Percentiles rank a stretch among this genome's conserved stretches.
phyloP scores from a whole-genome alignment of 2,797 vertebrate genomes.

The Poeciliopsis paucimaculata region DNA sequence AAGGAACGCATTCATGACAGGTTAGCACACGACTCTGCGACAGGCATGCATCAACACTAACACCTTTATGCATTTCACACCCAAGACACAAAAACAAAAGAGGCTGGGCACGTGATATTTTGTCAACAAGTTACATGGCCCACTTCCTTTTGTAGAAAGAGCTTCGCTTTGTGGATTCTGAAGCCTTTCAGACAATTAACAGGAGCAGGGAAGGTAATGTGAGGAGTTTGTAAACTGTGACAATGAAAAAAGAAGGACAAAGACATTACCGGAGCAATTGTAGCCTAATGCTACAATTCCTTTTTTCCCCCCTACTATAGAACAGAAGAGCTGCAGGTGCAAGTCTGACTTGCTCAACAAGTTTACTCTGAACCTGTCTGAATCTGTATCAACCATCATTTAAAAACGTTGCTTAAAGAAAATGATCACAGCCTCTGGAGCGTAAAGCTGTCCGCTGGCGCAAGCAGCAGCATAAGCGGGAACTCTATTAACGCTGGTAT shows the following conservation, averaged over 20 bases:
- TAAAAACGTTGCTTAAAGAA: background rate
- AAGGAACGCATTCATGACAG: constrained; percentile 6
- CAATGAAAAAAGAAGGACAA: constrained; percentile 10
- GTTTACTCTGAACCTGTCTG: constrained; percentile 45
- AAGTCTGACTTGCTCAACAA: constrained; percentile 43
- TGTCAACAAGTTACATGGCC: constrained; percentile 3
- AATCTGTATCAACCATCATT: background rate
- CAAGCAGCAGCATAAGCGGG: background rate
- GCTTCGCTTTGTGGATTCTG: background rate
- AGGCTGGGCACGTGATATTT: constrained; percentile 10
- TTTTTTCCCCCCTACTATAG: background rate
- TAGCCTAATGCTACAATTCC: background rate
- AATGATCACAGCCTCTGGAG: background rate
- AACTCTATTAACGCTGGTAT: background rate
- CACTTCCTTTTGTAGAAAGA: background rate
- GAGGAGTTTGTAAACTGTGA: constrained; percentile 8
- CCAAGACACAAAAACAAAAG: background rate
- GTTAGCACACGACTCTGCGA: constrained; percentile 37
- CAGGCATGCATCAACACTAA: background rate
- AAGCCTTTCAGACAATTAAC: constrained; percentile 13
- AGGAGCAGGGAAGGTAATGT: constrained; percentile 15
- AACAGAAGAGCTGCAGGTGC: background rate
- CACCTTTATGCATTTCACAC: background rate
- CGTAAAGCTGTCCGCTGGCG: background rate
- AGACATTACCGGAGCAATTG: constrained; percentile 3